phyloP scores from a whole-genome alignment of 2,797 vertebrate genomes.

The Spondyliosoma cantharus region DNA sequence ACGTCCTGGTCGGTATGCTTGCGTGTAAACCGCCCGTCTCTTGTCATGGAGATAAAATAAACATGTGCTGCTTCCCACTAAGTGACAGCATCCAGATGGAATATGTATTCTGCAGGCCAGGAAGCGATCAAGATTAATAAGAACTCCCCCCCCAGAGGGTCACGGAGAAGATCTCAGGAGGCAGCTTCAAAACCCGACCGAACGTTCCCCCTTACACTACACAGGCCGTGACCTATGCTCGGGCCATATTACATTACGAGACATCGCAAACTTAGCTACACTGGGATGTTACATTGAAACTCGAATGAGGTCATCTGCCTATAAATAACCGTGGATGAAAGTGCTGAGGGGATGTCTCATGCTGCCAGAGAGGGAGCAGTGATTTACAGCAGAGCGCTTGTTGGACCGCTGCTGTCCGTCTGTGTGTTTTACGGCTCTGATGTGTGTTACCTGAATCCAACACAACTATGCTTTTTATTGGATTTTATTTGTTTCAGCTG shows the following conservation, averaged over 20 bases:
- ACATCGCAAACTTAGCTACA: conserved; percentile 46
- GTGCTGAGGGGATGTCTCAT: conserved; percentile 57
- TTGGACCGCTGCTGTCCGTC: conserved; percentile 30
- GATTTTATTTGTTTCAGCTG: conserved; percentile 14
- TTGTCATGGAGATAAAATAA: conserved; percentile 58
- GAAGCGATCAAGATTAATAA: conserved; percentile 45
- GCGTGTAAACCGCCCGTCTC: conserved; percentile 52
- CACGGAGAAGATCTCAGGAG: conserved; percentile 29
- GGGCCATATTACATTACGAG: conserved; percentile 67
- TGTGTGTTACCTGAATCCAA: conserved; percentile 29
- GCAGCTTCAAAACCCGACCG: conserved; percentile 41
- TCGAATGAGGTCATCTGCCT: conserved; percentile 73
- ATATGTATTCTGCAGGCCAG: conserved; percentile 33
- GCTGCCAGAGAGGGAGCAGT: conserved; percentile 67
- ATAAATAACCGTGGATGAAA: conserved; percentile 77
- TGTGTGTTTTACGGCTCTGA: conserved; percentile 40
- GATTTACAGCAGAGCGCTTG: conserved; percentile 59
- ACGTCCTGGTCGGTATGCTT: conserved; percentile 58
- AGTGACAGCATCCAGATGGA: conserved; percentile 68
- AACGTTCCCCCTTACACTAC: conserved; percentile 22
- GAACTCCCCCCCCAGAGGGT: conserved; percentile 26
- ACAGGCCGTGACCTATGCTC: conserved; percentile 53
- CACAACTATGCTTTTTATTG: conserved; percentile 30
- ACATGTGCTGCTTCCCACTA: conserved; percentile 32
- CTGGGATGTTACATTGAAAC: conserved; percentile 54